These are phyloP conservation scores for Cetoscarus ocellatus DNA, from an alignment of 2,797 vertebrate species.

Conservation along the genomic window DNA sequence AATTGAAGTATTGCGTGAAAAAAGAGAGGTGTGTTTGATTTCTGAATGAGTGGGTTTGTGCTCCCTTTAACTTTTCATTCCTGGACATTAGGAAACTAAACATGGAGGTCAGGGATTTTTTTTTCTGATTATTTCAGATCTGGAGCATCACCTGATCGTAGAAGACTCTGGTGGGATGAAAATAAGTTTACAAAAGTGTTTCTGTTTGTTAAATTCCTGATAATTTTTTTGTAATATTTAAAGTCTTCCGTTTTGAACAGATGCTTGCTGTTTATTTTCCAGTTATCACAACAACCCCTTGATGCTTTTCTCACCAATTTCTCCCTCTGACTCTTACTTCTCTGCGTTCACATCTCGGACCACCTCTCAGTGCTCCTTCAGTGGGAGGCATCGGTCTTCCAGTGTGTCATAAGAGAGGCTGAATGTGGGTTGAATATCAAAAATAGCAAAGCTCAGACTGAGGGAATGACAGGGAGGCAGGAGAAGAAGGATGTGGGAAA, in stretches of 20 bases:
- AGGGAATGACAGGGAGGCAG: slow-evolving; percentile 29
- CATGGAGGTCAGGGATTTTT: background rate
- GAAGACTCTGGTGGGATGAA: background rate
- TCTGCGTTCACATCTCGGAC: slow-evolving; percentile 39
- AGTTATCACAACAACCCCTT: background rate
- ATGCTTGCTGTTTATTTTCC: slow-evolving; percentile 10
- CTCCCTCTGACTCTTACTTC: slow-evolving; percentile 8
- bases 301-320: slow-evolving; percentile 14
- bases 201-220: background rate
- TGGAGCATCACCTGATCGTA: background rate
- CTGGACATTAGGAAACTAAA: background rate
- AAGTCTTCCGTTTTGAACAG: slow-evolving; percentile 13
- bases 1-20: too few relatives aligned
- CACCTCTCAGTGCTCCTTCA: slow-evolving; percentile 31
- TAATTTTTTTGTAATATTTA: background rate
- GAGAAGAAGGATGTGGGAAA: slow-evolving; percentile 55
- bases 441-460: slow-evolving; percentile 71
- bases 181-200: background rate
- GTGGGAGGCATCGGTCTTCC: slow-evolving; percentile 47
- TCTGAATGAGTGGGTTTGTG: background rate
- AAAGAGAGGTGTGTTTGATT: too few relatives aligned
- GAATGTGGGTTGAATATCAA: slow-evolving; percentile 77
- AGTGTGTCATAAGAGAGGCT: slow-evolving; percentile 65
- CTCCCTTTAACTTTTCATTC: background rate
- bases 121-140: background rate